Evolutionary conservation across 2,113 vertebrate species (phyloP).

Genomic region (Mus spicilegus): DNA sequence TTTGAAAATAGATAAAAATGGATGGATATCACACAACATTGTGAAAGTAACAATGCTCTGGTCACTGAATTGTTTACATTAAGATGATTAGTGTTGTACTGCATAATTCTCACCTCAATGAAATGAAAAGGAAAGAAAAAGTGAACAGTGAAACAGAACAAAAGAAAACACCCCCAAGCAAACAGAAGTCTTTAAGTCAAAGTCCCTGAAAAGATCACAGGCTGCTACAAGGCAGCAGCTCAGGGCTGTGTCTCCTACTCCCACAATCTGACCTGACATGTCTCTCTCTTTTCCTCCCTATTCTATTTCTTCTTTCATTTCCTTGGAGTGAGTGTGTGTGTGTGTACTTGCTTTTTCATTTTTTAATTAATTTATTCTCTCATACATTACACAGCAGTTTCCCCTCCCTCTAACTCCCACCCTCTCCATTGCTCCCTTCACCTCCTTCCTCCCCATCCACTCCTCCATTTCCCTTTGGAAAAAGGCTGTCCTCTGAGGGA

Average conservation of each 20-base stretch:
- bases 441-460: background rate
- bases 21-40: background rate
- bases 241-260: background rate
- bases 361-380: background rate
- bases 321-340: background rate
- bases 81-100: conserved; percentile 29
- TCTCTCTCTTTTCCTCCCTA: background rate
- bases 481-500: background rate
- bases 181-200: background rate
- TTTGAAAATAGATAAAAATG: background rate
- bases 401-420: background rate
- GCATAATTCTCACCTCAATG: background rate
- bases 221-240: background rate
- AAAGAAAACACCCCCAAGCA: background rate
- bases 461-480: background rate
- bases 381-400: background rate
- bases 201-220: background rate
- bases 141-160: background rate
- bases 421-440: background rate
- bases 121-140: background rate
- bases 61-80: background rate
- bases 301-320: background rate
- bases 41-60: background rate
- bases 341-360: background rate
- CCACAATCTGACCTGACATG: background rate